Evolutionary conservation across 2,797 vertebrate species (phyloP), one percentile per base, ranked within the genome.

Genomic region (Schizopygopsis malacanthus): DNA sequence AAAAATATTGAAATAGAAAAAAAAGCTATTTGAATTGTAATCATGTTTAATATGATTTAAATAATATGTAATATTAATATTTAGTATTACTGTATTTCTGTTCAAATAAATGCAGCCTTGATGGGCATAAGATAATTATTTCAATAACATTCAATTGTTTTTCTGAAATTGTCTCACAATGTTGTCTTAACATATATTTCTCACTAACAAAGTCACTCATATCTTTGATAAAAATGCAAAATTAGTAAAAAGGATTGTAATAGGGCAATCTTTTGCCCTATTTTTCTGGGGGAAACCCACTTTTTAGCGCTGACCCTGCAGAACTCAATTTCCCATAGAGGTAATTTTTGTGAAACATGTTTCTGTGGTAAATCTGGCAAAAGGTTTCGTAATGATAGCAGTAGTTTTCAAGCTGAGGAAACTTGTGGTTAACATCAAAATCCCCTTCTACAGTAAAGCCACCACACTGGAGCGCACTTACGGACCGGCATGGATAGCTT

Each of bases 401-500:
- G 52, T 9, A 54, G 6, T n/a, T 43, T 25, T 71, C 6, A 45
- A 63, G 41, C 18, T 6, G 67, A 33, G 8, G 43, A 45, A 37
- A 54, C 47, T 77, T 33, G 37, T 86, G 83, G 65, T 56, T 85
- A 80, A 85, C 25, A 25, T 28, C 4, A 45, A 59, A 71, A 50
- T 79, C 9, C 33, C 86, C 81, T 39, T 85, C 92, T 92, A 63
- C 76, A 99, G 98, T 93, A 99, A 99, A 97, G 98, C 98, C 77
- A 99, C 98, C 22, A 98, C 98, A 0, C 94, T 99, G 79, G 98
- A 99, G 92, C 95, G 98, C 89, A 99, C 97, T 7, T 99, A 98
- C 0, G 98, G 98, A 0, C 98, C 98, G 1, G 98, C 98, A 0
- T 99, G 98, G 98, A 99, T 99, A 47, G 98, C 98, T 0, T 99